A percentile compares a stretch with the other conserved stretches of the same genome.
Conservation (phyloP, 2,888 invertebrate species). For the Mechanitis messenoides region DNA sequence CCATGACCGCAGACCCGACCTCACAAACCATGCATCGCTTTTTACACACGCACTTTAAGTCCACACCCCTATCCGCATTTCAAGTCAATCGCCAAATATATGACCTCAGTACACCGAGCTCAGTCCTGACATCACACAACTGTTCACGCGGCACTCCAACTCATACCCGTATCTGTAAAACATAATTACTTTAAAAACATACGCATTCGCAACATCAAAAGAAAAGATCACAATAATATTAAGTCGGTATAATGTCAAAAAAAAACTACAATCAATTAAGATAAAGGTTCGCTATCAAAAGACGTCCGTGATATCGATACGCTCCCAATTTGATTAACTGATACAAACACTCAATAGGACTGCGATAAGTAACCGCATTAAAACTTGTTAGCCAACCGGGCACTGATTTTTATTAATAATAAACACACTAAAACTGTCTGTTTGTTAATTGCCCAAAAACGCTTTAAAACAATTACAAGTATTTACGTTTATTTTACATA, state of each 20-base stretch:
- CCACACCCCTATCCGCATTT: slow-evolving; percentile 67
- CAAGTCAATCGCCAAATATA: slow-evolving; percentile 46
- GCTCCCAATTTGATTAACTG: slow-evolving; percentile 73
- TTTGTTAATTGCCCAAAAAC: slow-evolving; percentile 26
- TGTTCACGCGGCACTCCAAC: slow-evolving; percentile 18
- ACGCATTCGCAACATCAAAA: slow-evolving; percentile 47
- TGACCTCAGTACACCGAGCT: slow-evolving; percentile 34
- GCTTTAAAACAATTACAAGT: background rate
- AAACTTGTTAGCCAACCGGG: slow-evolving; percentile 64
- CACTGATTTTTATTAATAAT: slow-evolving; percentile 71
- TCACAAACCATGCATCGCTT: slow-evolving; percentile 76
- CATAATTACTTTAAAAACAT: slow-evolving; percentile 9
- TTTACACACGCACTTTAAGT: slow-evolving; percentile 69
- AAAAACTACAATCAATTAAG: slow-evolving; percentile 71
- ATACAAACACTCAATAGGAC: slow-evolving; percentile 70
- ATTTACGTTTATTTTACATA: slow-evolving; percentile 7
- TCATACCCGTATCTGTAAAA: slow-evolving; percentile 51
- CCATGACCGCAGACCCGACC: slow-evolving; percentile 66
- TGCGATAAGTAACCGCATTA: slow-evolving; percentile 66
- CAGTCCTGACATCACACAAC: slow-evolving; percentile 35
- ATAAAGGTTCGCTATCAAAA: slow-evolving; percentile 65
- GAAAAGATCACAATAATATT: slow-evolving; percentile 33
- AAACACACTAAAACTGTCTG: slow-evolving; percentile 54
- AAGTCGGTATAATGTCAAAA: slow-evolving; percentile 59
- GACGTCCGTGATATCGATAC: slow-evolving; percentile 66